Conservation (phyloP, 2,113 vertebrate genomes). For the Lonchura striata region DNA sequence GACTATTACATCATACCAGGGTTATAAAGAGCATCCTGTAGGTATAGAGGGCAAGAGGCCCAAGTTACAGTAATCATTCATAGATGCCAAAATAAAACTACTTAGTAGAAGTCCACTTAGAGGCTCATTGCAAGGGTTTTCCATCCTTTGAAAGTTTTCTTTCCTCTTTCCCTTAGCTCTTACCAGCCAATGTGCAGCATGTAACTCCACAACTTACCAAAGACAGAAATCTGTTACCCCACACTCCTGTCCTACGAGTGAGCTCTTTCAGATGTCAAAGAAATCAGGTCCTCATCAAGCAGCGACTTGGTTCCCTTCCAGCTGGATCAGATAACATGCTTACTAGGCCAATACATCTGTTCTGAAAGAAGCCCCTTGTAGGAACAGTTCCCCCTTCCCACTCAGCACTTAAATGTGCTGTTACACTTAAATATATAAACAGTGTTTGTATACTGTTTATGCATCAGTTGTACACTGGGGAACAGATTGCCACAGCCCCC, state of each 20-base stretch:
- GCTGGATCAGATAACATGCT: background rate
- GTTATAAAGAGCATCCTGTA: background rate
- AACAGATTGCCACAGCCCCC: slow-evolving; percentile 54
- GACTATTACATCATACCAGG: background rate
- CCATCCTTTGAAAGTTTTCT: background rate
- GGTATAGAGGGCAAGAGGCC: background rate
- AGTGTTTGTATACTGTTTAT: slow-evolving; percentile 17
- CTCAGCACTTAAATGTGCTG: slow-evolving; percentile 15
- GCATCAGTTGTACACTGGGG: background rate
- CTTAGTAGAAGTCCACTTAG: background rate
- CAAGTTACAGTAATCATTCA: background rate
- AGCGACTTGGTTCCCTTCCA: slow-evolving; percentile 31
- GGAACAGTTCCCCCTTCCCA: background rate
- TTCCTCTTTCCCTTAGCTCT: background rate
- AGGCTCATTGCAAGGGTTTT: background rate
- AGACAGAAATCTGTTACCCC: background rate
- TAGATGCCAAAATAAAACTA: background rate
- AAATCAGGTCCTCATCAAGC: slow-evolving; percentile 22
- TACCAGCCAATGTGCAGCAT: background rate
- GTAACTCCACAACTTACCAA: background rate
- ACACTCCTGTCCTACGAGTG: background rate
- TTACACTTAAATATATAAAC: slow-evolving; percentile 24
- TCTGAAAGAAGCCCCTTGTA: slow-evolving; percentile 1
- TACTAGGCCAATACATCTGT: slow-evolving; percentile 47
- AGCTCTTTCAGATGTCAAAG: background rate